Base-by-base conservation (phyloP, 2,888 invertebrate genomes). In the Lasioglossum malachurum region DNA sequence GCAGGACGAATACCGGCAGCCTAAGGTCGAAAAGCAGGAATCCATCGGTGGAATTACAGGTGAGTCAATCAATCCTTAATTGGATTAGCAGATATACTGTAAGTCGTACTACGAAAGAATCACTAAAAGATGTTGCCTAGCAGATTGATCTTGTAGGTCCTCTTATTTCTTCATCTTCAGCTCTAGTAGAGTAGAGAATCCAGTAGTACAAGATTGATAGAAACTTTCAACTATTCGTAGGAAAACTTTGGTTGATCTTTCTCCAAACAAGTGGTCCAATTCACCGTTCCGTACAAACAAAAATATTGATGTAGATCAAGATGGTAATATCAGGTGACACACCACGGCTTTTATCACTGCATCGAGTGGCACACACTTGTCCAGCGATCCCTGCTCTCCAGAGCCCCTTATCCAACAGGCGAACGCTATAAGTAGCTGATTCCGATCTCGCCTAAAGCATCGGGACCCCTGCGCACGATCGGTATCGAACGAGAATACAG, bases 1-100 rank as follows among this genome's bases (percentile, higher is more conserved):
- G 1, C 94, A 94, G 87, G 95, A 95, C 5, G 94, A 95, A 4
- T 95, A 95, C 64, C 92, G 94, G 74, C 87, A 90, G 57, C 81
- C 90, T 0, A 93, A 94, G 75, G n/a, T 90, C 69, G 94, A 93
- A 78, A 93, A 92, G 76, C 91, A 88, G 71, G 94, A 94, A 46
- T 87, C 91, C 10, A 84, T 90, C 76, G 88, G 86, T n/a, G 88
- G 90, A 12, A 86, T 90, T 14, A 67, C 83, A 71, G 90, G 92
- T 92, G 79, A 88, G 89, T 74, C 53, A 12, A 19, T 27, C 8
- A 35, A 19, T 19, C 16, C 64, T 35, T 19, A 7, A 31, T 31
- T 8, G 12, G 2, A 64, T 31, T 19, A 19, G 31, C 31, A 31
- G 31, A 64, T 31, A 31, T 31, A 31, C 64, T 38, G 69, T 38